phyloP scores from a whole-genome alignment of 2,113 vertebrate genomes.

The Chascanopsetta lugubris region DNA sequence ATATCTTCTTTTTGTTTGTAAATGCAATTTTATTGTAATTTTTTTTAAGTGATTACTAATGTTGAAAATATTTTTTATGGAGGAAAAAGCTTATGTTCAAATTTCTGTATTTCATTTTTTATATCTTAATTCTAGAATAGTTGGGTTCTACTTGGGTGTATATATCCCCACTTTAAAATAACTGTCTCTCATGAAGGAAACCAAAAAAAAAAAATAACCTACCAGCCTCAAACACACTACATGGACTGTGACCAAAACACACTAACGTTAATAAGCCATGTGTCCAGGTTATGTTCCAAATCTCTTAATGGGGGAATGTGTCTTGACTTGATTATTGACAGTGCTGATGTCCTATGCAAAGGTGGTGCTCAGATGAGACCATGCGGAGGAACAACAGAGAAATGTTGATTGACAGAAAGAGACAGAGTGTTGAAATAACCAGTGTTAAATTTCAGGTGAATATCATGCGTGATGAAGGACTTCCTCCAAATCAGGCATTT shows the following conservation, averaged over 20 bases:
- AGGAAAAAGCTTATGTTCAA: constrained; percentile 46
- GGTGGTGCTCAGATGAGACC: not conserved
- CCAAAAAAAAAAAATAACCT: not conserved
- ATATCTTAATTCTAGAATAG: constrained; percentile 27
- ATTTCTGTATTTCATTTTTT: constrained; percentile 16
- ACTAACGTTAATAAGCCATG: not conserved
- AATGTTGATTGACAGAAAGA: not conserved
- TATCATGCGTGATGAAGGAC: constrained; percentile 20
- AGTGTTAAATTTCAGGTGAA: constrained; percentile 24
- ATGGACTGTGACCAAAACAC: constrained; percentile 26
- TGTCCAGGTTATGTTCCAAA: constrained; percentile 23
- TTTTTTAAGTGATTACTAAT: constrained; percentile 58
- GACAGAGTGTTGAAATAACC: constrained; percentile 2
- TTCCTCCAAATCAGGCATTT: constrained; percentile 6
- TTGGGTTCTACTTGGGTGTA: constrained; percentile 22
- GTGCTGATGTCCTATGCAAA: constrained; percentile 49
- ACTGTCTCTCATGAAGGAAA: not conserved
- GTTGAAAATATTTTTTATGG: constrained; percentile 54
- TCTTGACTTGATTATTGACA: constrained; percentile 1
- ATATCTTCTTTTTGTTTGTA: constrained; percentile 51
- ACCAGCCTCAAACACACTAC: constrained; percentile 34
- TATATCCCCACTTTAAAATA: constrained; percentile 16
- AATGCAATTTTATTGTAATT: constrained; percentile 40
- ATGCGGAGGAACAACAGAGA: constrained; percentile 12
- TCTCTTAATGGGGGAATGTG: not conserved